Base-by-base conservation (phyloP, 2,113 vertebrate species). In the Meles meles region DNA sequence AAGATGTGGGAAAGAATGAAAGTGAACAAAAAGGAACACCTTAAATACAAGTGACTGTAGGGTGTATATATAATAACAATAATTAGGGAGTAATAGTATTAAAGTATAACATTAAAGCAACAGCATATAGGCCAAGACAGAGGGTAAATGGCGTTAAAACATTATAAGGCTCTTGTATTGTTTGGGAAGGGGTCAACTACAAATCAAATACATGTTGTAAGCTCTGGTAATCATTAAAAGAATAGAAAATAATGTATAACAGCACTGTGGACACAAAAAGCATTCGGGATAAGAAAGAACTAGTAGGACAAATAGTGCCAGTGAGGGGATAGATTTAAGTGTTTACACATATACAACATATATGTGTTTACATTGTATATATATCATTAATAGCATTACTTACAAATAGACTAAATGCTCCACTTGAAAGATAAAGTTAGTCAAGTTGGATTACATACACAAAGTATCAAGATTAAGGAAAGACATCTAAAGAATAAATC, bases 141-240 rank as follows among this genome's bases (percentile, higher is more conserved):
- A 82, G 49, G 27, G 21, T 57, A 88, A 85, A 71, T 42, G 55
- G 57, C 69, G n/a, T 77, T 89, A 65, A 85, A 89, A 81, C 93
- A 34, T 87, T 47, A 12, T 37, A n/a, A 34, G n/a, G 13, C 61
- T 93, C 69, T 91, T 90, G 25, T 31, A 29, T 65, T 79, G 29
- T 74, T 88, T 0, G 0, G 47, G n/a, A 81, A 77, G 29, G n/a
- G 42, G 39, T 89, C 74, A 89, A 88, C 49, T 95, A 85, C n/a
- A 93, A 89, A 81, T 88, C 37, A 71, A 90, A 63, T 81, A 20
- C 2, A 52, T 47, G 4, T 82, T 96, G 65, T 87, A 89, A 85
- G 79, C 74, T 79, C 37, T 71, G 57, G 37, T 92, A 91, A 84
- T 96, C 31, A 88, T 57, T 93, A 49, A 89, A 89, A 92, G 12